Evolutionary conservation across 2,888 invertebrate species (phyloP), one percentile per base, ranked within the genome.

Genomic region (Cheilosia impressa): DNA sequence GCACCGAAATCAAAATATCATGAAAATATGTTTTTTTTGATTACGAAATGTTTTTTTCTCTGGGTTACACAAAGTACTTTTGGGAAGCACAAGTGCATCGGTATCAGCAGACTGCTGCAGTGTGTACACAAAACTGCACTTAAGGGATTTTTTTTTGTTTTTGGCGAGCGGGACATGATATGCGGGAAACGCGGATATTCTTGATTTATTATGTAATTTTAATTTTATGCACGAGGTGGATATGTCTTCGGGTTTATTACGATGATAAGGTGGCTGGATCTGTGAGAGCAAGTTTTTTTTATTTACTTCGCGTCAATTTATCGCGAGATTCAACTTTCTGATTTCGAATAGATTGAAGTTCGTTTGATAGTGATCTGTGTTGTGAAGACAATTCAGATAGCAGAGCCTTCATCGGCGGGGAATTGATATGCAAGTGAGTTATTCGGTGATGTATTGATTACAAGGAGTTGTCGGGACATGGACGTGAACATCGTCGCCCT

Each of bases 101-200:
- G 43, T 79, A 79, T 84, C 84, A 75, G 45, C 10, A 45, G 69
- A 27, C 79, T 79, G 65, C 53, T 75, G 47, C 69, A 63, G 69
- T 75, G 80, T 65, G 65, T 80, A 84, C 84, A 84, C 80, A 84
- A 84, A 75, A 84, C 84, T 80, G 80, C 84, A 84, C 84, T 84
- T 84, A 75, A 84, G 80, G 80, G 80, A 69, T 75, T 45, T 47
- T 27, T 45, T 41, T 38, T 66, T 50, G 34, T 58, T 52, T 43
- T n/a, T 71, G 34, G 31, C 24, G 19, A 17, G 43, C 27, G 57
- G 38, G 66, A 57, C 68, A 57, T 68, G 38, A 62, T 63, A 68
- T 72, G 62, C 72, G 79, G 53, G 47, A 84, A 80, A 84, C 69
- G 65, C 69, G 72, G 71, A 81, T 85, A 85, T 85, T 85, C 85